These are phyloP conservation scores for Musca domestica DNA, from an alignment of 1,140 invertebrate species.

Conservation along the genomic window DNA sequence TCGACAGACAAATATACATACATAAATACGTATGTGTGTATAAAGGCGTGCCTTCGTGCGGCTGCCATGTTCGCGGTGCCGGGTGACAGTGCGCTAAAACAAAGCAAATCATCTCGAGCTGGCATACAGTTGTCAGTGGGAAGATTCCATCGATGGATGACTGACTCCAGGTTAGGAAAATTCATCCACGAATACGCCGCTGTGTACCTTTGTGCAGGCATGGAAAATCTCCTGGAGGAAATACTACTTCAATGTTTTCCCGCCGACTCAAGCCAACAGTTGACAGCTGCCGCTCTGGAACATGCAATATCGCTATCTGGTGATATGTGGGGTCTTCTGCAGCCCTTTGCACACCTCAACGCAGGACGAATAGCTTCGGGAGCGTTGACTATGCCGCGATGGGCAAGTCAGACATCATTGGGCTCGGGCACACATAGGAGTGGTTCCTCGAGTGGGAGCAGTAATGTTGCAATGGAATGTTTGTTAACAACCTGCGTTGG, in stretches of 20 bases:
- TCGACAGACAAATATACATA: no score
- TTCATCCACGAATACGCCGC: constrained; percentile 88
- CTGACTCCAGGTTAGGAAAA: constrained; percentile 77
- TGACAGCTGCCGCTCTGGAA: constrained; percentile 76
- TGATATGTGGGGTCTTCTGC: constrained; percentile 83
- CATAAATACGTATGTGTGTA: no score
- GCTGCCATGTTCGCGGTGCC: constrained; percentile 88
- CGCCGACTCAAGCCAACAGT: constrained; percentile 39
- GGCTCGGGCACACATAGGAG: constrained; percentile 60
- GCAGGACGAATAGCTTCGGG: constrained; percentile 82
- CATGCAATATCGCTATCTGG: constrained; percentile 82
- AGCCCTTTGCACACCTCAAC: constrained; percentile 86
- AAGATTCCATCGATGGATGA: constrained; percentile 86
- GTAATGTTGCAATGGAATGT: constrained; percentile 46
- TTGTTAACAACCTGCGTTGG: constrained; percentile 86
- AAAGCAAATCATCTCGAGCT: constrained; percentile 78
- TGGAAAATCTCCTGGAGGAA: constrained; percentile 87
- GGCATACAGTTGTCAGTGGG: constrained; percentile 82
- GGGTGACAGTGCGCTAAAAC: constrained; percentile 72
- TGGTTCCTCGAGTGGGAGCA: constrained; percentile 38
- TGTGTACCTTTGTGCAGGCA: constrained; percentile 82
- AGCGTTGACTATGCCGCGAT: constrained; percentile 76
- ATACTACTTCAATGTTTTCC: constrained; percentile 74
- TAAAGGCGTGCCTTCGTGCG: constrained; percentile 82
- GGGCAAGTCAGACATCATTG: constrained; percentile 78